Evolutionary conservation across 2,797 vertebrate genomes (phyloP).

Genomic region (Gambusia yucatana): DNA sequence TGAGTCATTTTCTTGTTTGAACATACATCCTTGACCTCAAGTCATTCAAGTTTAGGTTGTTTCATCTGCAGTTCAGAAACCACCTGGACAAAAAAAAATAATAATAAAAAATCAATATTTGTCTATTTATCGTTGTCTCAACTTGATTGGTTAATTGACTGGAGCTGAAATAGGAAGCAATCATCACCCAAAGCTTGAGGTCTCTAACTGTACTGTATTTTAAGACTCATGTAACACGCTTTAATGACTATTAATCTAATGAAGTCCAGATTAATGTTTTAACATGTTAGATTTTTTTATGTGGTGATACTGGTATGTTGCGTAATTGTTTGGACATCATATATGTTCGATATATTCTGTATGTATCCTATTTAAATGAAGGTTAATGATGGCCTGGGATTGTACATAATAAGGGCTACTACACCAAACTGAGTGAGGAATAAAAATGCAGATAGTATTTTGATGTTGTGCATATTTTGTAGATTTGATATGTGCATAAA

Average conservation of each 20-base stretch:
- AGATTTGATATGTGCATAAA: slow-evolving; percentile 85
- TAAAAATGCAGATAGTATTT: slow-evolving; percentile 74
- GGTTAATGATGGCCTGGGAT: slow-evolving; percentile 55
- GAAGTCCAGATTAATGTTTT: slow-evolving; percentile 73
- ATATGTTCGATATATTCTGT: slow-evolving; percentile 62
- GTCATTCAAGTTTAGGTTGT: slow-evolving; percentile 32
- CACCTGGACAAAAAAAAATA: not conserved
- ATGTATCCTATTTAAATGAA: slow-evolving; percentile 68
- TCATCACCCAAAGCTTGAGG: slow-evolving; percentile 33
- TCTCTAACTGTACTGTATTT: slow-evolving; percentile 63
- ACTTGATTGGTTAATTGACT: slow-evolving; percentile 55
- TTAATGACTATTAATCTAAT: slow-evolving; percentile 63
- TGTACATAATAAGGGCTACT: slow-evolving; percentile 77
- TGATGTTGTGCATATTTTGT: slow-evolving; percentile 84
- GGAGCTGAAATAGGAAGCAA: slow-evolving; percentile 35
- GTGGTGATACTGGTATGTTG: slow-evolving; percentile 61
- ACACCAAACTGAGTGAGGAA: slow-evolving; percentile 52
- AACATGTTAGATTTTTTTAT: slow-evolving; percentile 63
- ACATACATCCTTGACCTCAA: slow-evolving; percentile 56
- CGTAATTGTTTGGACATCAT: slow-evolving; percentile 64
- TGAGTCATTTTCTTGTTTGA: slow-evolving; percentile 30
- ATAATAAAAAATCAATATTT: slow-evolving; percentile 46
- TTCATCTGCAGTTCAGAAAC: slow-evolving; percentile 36
- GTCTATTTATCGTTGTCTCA: slow-evolving; percentile 50
- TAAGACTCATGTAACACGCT: slow-evolving; percentile 65